phyloP scores from a whole-genome alignment of 2,888 invertebrate genomes.

The Volucella bombylans region DNA sequence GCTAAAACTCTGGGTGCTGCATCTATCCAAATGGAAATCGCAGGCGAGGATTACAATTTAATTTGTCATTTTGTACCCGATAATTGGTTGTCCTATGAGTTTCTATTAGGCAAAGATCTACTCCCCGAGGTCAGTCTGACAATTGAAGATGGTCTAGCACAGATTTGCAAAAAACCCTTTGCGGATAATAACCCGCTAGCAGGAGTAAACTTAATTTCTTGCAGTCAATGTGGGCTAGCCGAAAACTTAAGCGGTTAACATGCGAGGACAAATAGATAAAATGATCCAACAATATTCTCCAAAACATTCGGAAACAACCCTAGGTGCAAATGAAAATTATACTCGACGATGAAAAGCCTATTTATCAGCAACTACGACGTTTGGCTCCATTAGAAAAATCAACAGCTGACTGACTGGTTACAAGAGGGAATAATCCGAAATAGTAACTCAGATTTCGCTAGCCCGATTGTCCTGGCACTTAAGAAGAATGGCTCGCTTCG shows the following conservation, averaged over 20 bases:
- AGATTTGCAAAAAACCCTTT: too few species aligned
- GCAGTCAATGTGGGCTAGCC: constrained; percentile 9
- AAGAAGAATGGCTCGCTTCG: constrained; percentile 16
- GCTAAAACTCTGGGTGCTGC: constrained; percentile 29
- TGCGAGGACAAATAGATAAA: constrained; percentile 3
- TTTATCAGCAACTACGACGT: too few species aligned
- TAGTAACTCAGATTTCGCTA: constrained; percentile 20
- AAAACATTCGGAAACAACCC: constrained; percentile 64
- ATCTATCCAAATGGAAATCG: constrained; percentile 22
- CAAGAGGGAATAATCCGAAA: constrained; percentile 6
- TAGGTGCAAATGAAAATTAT: constrained; percentile 36
- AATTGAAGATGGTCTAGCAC: too few species aligned
- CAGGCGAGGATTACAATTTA: constrained; percentile 45
- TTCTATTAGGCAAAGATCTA: constrained; percentile 38
- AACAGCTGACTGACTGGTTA: constrained; percentile 36
- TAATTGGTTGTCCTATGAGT: too few species aligned
- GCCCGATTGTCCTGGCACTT: constrained; percentile 7
- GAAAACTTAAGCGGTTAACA: background rate
- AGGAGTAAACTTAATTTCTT: too few species aligned
- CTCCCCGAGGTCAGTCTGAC: constrained; percentile 20
- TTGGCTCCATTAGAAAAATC: constrained; percentile 19
- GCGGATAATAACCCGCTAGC: too few species aligned
- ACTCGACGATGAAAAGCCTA: too few species aligned
- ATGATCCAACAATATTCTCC: constrained; percentile 74
- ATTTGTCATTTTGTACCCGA: background rate